phyloP scores from a whole-genome alignment of 2,113 vertebrate species.

The Phycodurus eques region DNA sequence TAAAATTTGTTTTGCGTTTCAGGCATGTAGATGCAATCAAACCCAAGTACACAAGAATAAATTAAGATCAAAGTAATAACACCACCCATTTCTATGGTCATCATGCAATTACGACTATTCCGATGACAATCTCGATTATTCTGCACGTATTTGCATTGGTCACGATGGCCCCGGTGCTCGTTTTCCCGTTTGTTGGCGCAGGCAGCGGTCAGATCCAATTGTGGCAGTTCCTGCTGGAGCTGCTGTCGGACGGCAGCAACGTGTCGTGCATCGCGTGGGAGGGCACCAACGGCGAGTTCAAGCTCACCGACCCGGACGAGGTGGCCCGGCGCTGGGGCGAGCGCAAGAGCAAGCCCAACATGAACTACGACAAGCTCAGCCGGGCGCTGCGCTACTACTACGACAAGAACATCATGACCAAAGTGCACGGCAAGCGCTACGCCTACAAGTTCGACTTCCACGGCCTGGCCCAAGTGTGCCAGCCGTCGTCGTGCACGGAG shows the following conservation, averaged over 20 bases:
- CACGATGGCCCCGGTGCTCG: too few relatives aligned
- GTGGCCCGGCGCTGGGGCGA: constrained; percentile 96
- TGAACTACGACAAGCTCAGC: constrained; percentile 99
- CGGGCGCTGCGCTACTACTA: constrained; percentile 98
- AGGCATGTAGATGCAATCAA: too few relatives aligned
- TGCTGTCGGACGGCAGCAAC: constrained; percentile 89
- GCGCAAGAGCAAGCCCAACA: constrained; percentile 97
- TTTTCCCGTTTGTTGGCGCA: neutral
- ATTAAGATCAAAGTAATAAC: too few relatives aligned
- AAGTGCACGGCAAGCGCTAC: constrained; percentile 96
- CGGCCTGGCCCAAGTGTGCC: constrained; percentile 93
- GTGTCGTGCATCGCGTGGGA: constrained; percentile 95
- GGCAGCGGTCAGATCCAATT: constrained; percentile 98
- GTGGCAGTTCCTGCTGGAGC: constrained; percentile 97
- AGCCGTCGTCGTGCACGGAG: constrained; percentile 86
- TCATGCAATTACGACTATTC: neutral
- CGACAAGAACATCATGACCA: constrained; percentile 99
- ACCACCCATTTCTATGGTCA: too few relatives aligned
- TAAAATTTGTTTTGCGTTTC: too few relatives aligned
- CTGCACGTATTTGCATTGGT: neutral
- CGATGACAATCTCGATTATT: neutral
- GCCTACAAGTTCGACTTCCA: constrained; percentile 99
- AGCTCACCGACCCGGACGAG: constrained; percentile 94
- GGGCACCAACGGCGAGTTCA: constrained; percentile 95
- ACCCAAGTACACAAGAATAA: too few relatives aligned